A percentile compares a stretch with the other conserved stretches of the same genome.
These are phyloP conservation scores for Mobula hypostoma DNA, from an alignment of 2,113 vertebrate genomes.

Conservation along the genomic window DNA sequence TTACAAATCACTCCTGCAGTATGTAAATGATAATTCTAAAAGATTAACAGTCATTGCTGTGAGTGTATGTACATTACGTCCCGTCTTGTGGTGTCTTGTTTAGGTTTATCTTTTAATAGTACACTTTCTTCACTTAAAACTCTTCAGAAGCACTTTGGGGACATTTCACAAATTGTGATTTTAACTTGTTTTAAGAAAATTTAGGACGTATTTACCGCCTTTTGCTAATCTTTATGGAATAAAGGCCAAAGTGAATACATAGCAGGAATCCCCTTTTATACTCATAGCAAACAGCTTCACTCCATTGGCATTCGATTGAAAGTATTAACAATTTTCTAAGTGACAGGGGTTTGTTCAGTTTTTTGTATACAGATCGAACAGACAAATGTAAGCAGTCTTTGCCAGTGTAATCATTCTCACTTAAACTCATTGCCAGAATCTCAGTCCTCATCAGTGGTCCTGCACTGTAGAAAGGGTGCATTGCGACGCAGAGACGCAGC, in stretches of 20 bases:
- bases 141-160: not conserved
- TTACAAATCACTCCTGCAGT: not conserved
- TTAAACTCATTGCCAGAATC: not conserved
- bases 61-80: constrained; percentile 6
- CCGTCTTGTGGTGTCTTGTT: constrained; percentile 12
- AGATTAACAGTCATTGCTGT: constrained; percentile 12
- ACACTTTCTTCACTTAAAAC: not conserved
- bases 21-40: constrained; percentile 10
- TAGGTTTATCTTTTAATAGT: not conserved
- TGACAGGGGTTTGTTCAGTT: not conserved
- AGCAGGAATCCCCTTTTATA: not conserved
- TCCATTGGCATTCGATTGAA: not conserved
- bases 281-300: not conserved
- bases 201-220: not conserved
- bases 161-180: not conserved
- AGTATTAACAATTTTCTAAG: not conserved
- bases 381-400: not conserved
- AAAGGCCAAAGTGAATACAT: not conserved
- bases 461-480: too few species aligned
- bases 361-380: not conserved
- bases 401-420: not conserved
- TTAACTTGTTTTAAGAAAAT: not conserved
- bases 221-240: not conserved
- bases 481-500: not conserved
- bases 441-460: too few species aligned